phyloP scores from a whole-genome alignment of 2,113 vertebrate genomes.

The Cyrtonyx montezumae region DNA sequence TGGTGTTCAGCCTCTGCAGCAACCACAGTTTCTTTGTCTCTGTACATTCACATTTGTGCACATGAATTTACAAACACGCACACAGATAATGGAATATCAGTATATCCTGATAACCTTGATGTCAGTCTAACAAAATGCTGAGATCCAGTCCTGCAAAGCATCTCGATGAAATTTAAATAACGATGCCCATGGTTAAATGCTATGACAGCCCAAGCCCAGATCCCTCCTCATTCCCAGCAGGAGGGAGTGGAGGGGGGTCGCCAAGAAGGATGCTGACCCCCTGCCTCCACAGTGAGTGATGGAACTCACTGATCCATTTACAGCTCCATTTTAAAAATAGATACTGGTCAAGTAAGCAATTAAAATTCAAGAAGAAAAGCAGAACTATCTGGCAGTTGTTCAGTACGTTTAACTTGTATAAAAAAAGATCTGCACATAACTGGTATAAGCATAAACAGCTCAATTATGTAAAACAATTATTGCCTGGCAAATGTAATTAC shows the following conservation, averaged over 20 bases:
- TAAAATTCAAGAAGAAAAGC: constrained; percentile 71
- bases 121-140: neutral
- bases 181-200: neutral
- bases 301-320: constrained; percentile 53
- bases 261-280: neutral
- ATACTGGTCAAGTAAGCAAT: constrained; percentile 61
- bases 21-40: neutral
- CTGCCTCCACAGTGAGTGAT: constrained; percentile 24
- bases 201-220: neutral
- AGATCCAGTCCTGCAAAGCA: neutral
- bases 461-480: constrained; percentile 57
- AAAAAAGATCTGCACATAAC: constrained; percentile 61
- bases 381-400: constrained; percentile 65
- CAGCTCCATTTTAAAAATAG: constrained; percentile 66
- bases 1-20: neutral
- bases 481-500: constrained; percentile 53
- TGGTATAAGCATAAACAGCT: constrained; percentile 62
- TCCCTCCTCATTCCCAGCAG: neutral
- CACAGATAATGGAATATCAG: neutral
- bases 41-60: neutral
- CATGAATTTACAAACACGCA: neutral
- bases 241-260: neutral
- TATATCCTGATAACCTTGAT: neutral
- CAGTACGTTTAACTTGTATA: constrained; percentile 60
- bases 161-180: neutral